A percentile compares a stretch with the other conserved stretches of the same genome.
These are phyloP conservation scores for Plecotus auritus DNA, from an alignment of 2,113 vertebrate genomes.

Conservation along the genomic window DNA sequence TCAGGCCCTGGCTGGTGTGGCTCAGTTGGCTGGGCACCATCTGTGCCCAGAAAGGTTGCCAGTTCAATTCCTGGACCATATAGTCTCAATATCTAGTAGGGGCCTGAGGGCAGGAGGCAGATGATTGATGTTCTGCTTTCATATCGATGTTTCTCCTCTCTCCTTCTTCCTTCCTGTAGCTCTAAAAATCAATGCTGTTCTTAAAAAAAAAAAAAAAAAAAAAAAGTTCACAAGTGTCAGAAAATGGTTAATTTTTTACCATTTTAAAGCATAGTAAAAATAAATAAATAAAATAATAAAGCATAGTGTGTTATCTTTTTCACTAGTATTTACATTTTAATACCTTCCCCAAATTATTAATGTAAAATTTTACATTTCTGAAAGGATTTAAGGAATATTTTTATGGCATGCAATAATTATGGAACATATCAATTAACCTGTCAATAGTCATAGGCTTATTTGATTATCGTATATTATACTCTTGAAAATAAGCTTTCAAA, in stretches of 20 bases:
- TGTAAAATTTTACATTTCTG: not conserved
- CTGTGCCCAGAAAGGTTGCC: not conserved
- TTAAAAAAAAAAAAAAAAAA: too few relatives aligned
- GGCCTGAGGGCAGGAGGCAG: not conserved
- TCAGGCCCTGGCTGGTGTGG: not conserved
- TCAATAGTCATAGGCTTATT: not conserved
- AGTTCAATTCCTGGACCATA: not conserved
- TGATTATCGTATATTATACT: not conserved
- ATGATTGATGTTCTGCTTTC: not conserved
- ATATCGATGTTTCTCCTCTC: not conserved
- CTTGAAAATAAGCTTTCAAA: not conserved
- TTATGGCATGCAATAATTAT: not conserved
- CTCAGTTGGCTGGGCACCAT: not conserved
- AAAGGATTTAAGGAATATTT: not conserved
- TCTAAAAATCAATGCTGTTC: too few relatives aligned
- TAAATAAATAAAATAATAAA: not conserved
- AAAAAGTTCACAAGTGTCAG: not conserved
- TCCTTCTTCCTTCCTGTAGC: not conserved
- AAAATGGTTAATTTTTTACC: conserved; percentile 1
- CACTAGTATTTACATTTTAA: not conserved
- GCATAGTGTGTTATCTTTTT: not conserved
- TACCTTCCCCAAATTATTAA: not conserved
- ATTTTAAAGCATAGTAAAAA: not conserved
- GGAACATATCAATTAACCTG: not conserved
- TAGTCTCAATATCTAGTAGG: too few relatives aligned